Evolutionary conservation across 2,797 vertebrate species (phyloP), one percentile per base, ranked within the genome.

Genomic region (Carduelis carduelis): DNA sequence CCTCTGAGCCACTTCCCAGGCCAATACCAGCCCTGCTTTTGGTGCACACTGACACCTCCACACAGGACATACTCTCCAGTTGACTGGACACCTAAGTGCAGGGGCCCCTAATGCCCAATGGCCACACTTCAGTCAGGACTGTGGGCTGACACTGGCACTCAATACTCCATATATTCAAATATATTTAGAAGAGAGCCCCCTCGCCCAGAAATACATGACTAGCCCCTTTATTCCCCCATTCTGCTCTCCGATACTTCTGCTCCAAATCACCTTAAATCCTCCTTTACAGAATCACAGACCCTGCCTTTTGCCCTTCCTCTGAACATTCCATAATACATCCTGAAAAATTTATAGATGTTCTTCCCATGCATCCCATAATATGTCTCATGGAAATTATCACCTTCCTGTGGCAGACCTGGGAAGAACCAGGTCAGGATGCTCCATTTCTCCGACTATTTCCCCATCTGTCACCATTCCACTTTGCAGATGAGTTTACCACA

Each of bases 61-160:
- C 16, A 17, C 39, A n/a, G 23, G 5, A 4, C 22, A 30, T 10
- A 2, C 3, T 26, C 27, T 44, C 37, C 41, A 84, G 70, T 2
- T 61, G 22, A 30, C 14, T 19, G n/a, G n/a, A 74, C 8, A 6
- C 50, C 49, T 46, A 53, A 5, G 26, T 8, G 2, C 15, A 17
- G 3, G 2, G n/a, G 27, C 2, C 35, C 4, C 52, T 18, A 7
- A 35, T 12, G 57, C 32, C 11, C 68, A 49, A 2, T 3, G 22
- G 23, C 24, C 14, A 3, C 3, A 34, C 21, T 46, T 8, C 55
- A 81, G 35, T 9, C 21, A 19, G 49, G 34, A 20, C 55, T 22
- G 1, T 16, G 24, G 20, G 35, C 59, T 21, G 16, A 60, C 32
- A 26, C 13, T 21, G 34, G 16, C 47, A 52, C 9, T 43, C 23